Evolutionary conservation across 2,797 vertebrate species (phyloP).

Genomic region (Fundulus diaphanus): DNA sequence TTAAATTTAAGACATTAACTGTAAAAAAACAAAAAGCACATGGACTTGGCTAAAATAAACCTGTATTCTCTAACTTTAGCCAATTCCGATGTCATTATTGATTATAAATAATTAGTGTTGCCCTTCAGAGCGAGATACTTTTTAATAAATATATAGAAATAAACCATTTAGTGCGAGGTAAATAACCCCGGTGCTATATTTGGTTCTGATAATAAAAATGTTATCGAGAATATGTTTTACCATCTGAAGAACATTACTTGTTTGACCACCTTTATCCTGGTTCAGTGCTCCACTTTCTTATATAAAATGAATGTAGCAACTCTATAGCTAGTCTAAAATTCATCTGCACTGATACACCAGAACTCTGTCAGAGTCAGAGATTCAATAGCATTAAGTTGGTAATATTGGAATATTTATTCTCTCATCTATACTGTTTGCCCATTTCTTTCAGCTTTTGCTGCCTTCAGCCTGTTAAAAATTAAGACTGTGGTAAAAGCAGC

Average conservation of each 20-base stretch:
- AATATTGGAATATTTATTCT: not conserved
- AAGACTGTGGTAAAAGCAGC: no score
- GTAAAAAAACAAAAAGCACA: not conserved
- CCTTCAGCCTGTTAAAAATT: no score
- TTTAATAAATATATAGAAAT: not conserved
- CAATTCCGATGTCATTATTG: not conserved
- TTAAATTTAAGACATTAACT: not conserved
- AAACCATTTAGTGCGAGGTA: not conserved
- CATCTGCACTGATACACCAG: no score
- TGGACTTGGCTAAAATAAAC: not conserved
- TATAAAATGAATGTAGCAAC: no score
- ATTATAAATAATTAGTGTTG: not conserved
- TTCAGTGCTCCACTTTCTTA: no score
- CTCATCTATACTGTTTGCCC: not conserved
- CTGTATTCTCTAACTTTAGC: not conserved
- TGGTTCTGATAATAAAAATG: no score
- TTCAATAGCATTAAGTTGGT: not conserved
- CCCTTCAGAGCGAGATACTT: not conserved
- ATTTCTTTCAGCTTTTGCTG: not conserved
- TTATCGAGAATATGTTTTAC: not conserved
- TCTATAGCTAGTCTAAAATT: no score
- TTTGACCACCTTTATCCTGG: no score
- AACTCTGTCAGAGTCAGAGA: not conserved
- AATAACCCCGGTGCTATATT: not conserved
- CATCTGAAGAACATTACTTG: no score